Evolutionary conservation across 2,113 vertebrate species (phyloP).

Genomic region (Perca flavescens): DNA sequence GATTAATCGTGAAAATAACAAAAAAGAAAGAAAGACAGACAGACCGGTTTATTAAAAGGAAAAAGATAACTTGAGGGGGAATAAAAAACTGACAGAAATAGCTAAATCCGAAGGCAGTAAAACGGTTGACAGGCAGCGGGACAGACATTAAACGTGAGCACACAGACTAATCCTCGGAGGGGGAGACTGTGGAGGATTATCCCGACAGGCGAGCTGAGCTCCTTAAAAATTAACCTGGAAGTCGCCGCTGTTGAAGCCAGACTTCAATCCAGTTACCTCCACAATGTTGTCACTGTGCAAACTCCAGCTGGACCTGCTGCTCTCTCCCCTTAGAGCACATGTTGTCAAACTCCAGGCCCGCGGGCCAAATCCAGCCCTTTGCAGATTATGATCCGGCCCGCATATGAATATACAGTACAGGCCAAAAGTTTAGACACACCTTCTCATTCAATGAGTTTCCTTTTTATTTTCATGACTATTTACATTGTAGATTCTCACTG

Average conservation of each 20-base stretch:
- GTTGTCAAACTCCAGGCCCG: too few relatives aligned
- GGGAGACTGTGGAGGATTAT: constrained; percentile 24
- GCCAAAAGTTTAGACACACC: too few relatives aligned
- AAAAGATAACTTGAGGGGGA: neutral
- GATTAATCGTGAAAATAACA: too few relatives aligned
- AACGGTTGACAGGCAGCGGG: constrained; percentile 1
- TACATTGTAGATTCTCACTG: too few relatives aligned
- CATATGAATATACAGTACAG: too few relatives aligned
- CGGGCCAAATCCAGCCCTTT: too few relatives aligned
- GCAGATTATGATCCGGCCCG: too few relatives aligned
- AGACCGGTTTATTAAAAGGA: neutral
- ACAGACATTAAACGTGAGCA: neutral
- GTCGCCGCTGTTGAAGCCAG: constrained; percentile 8
- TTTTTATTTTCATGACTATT: too few relatives aligned
- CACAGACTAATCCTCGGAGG: constrained; percentile 37
- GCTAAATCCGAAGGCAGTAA: constrained; percentile 20
- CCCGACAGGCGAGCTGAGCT: neutral
- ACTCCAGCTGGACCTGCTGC: neutral
- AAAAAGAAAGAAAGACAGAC: neutral
- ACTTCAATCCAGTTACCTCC: constrained; percentile 8
- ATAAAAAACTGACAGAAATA: constrained; percentile 2
- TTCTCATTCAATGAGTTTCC: too few relatives aligned
- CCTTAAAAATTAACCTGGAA: constrained; percentile 24
- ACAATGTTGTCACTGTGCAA: neutral
- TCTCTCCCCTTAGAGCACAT: neutral